Base-by-base conservation (phyloP, 2,888 invertebrate genomes). In the Xestia rhomboidea region DNA sequence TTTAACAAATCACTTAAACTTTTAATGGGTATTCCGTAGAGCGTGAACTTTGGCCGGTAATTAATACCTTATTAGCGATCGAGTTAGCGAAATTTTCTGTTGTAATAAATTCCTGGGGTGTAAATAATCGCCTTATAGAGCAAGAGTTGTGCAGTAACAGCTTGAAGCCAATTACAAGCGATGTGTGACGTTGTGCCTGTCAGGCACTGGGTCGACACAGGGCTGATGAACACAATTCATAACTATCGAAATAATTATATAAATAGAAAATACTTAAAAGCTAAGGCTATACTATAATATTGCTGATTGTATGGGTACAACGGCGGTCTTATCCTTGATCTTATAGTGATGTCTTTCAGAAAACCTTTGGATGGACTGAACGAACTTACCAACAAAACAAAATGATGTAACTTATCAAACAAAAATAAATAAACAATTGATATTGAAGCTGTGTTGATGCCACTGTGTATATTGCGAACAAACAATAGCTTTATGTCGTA, bases 111-210 rank as follows among this genome's bases (percentile, higher is more conserved):
- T 86, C 83, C 81, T 86, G 68, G 81, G 82, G 83, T 88, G 90
- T 90, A 87, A 88, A 89, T 90, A 90, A 90, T 90, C 86, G 85
- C 89, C 89, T 88, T 91, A 84, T 89, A 89, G 72, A 89, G 91
- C 84, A 87, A 81, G 82, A 82, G 75, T 71, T 79, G 83, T 87
- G 86, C 68, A 78, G 89, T 89, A 89, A 90, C 89, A 88, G 88
- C 89, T 89, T 90, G 89, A 88, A 82, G 88, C 88, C 90, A 91
- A 92, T 92, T 93, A 93, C 86, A 80, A 76, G 81, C 69, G 73
- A 71, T 83, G 86, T 81, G 79, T 87, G 87, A 88, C 84, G 88
- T 77, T 73, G 66, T 73, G 68, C 75, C 66, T 38, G 82, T 73
- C 78, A 72, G 76, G 68, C 70, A 82, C 57, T 83, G 73, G 89